Evolutionary conservation across 2,797 vertebrate species (phyloP).

Genomic region (Psittacula derbiana): DNA sequence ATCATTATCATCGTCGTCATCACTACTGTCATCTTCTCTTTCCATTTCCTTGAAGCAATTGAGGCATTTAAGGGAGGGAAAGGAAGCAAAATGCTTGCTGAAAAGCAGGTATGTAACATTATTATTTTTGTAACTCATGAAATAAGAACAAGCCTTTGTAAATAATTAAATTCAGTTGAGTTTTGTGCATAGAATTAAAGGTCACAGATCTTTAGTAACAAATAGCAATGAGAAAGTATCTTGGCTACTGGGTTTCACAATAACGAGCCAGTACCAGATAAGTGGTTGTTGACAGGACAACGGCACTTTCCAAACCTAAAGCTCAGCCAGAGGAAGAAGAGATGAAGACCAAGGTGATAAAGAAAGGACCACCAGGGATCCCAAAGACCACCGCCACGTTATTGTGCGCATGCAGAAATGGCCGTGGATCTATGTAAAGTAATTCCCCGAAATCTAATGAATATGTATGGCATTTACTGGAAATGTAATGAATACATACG

Average conservation of each 20-base stretch:
- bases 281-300: background rate
- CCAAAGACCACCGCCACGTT: background rate
- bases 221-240: background rate
- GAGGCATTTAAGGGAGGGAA: background rate
- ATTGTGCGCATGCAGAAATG: background rate
- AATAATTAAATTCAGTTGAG: background rate
- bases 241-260: background rate
- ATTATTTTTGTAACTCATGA: background rate
- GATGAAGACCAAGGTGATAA: background rate
- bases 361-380: background rate
- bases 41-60: slow-evolving; percentile 64
- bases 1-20: slow-evolving; percentile 51
- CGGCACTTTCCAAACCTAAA: background rate
- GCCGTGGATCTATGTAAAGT: background rate
- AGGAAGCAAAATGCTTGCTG: background rate
- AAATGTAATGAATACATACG: background rate
- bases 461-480: background rate
- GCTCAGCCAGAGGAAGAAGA: background rate
- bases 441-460: background rate
- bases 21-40: background rate
- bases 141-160: background rate
- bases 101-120: background rate
- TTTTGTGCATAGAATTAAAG: background rate
- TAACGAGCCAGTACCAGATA: fast-evolving
- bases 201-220: background rate